Percentiles rank a stretch among this genome's conserved stretches.
phyloP scores from a whole-genome alignment of 1,140 invertebrate genomes.

The Formica selysi region DNA sequence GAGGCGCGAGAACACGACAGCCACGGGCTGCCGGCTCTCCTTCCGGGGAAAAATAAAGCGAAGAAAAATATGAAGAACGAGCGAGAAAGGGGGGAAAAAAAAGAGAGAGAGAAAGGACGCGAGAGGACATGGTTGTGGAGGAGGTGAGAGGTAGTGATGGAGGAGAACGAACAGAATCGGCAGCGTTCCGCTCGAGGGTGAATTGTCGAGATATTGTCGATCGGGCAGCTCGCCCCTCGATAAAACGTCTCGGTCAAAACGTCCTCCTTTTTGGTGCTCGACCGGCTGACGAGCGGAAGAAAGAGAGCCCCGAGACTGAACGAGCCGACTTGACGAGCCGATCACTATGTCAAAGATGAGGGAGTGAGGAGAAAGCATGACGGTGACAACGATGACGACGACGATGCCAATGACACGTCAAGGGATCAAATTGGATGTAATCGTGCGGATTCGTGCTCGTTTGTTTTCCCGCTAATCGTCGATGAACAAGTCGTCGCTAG shows the following conservation, averaged over 20 bases:
- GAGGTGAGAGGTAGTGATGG: neutral
- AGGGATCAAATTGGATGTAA: neutral
- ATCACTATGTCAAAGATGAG: constrained; percentile 64
- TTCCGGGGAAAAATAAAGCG: constrained; percentile 52
- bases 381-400: constrained; percentile 22
- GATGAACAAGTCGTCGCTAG: neutral
- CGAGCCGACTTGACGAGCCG: constrained; percentile 14
- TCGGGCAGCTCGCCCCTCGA: constrained; percentile 48
- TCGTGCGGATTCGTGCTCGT: constrained; percentile 22
- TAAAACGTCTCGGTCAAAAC: constrained; percentile 34
- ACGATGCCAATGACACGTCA: neutral
- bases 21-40: constrained; percentile 25
- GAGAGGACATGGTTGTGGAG: constrained; percentile 1
- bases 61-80: constrained; percentile 42
- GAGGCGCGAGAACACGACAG: constrained; percentile 36
- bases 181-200: constrained; percentile 54
- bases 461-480: constrained; percentile 46
- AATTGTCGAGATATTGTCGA: constrained; percentile 64
- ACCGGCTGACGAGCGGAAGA: constrained; percentile 27
- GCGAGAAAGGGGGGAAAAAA: constrained; percentile 6
- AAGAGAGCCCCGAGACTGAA: constrained; percentile 40
- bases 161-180: constrained; percentile 18
- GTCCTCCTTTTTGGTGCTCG: constrained; percentile 59
- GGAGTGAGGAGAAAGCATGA: constrained; percentile 49
- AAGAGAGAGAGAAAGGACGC: neutral